Evolutionary conservation across 2,113 vertebrate genomes (phyloP).

Genomic region (Cynoglossus semilaevis): DNA sequence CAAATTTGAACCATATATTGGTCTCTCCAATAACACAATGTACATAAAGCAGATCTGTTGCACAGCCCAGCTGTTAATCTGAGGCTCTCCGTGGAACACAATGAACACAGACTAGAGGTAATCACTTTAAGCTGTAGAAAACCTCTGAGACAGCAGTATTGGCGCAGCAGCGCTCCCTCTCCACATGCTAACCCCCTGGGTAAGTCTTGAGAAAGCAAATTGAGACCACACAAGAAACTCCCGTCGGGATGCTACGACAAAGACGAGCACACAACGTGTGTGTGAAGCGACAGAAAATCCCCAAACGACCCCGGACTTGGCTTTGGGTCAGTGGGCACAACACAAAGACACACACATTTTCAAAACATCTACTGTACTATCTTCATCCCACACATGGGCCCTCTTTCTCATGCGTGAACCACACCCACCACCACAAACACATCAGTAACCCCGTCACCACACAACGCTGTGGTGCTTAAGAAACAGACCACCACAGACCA

Average conservation of each 20-base stretch:
- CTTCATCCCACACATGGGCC: constrained; percentile 47
- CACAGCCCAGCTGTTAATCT: constrained; percentile 11
- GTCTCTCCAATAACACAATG: constrained; percentile 4
- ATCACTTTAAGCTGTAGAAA: constrained; percentile 60
- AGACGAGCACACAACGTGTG: constrained; percentile 29
- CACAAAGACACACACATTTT: constrained; percentile 31
- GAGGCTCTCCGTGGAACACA: constrained; percentile 29
- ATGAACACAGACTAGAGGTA: constrained; percentile 43
- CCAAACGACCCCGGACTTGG: constrained; percentile 25
- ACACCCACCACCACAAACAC: constrained; percentile 54
- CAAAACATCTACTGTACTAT: constrained; percentile 30
- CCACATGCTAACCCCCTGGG: constrained; percentile 17
- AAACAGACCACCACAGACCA: no score
- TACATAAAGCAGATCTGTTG: constrained; percentile 33
- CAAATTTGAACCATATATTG: not conserved
- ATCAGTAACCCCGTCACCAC: constrained; percentile 26
- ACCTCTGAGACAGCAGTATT: constrained; percentile 55
- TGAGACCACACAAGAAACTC: constrained; percentile 20
- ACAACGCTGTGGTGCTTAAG: not conserved
- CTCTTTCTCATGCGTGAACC: constrained; percentile 43
- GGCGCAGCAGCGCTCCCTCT: constrained; percentile 22
- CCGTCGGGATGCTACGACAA: constrained; percentile 44
- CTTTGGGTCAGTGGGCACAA: not conserved
- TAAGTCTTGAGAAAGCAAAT: constrained; percentile 49
- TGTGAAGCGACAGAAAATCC: constrained; percentile 22